A percentile compares a stretch with the other conserved stretches of the same genome.
phyloP scores from a whole-genome alignment of 2,797 vertebrate genomes.

The Lacerta agilis region DNA sequence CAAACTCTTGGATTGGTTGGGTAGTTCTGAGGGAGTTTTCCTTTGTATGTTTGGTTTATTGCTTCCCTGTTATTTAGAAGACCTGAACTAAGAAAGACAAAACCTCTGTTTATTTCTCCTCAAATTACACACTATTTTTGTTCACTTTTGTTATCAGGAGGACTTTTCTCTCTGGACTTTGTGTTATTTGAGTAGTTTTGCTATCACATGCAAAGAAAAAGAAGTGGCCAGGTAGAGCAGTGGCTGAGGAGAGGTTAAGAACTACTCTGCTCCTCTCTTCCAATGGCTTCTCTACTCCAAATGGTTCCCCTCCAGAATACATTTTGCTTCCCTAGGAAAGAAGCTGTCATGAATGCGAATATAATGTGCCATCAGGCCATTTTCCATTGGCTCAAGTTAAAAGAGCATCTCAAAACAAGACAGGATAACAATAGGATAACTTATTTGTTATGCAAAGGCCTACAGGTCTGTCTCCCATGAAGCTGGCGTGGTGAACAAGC shows the following conservation, averaged over 20 bases:
- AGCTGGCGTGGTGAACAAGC: conserved; percentile 15
- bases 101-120: too few species aligned
- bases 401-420: conserved; percentile 20
- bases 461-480: conserved; percentile 1
- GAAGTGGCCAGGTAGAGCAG: not conserved
- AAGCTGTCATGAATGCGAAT: not conserved
- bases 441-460: not conserved
- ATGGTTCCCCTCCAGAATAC: not conserved
- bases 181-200: too few species aligned
- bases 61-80: too few species aligned
- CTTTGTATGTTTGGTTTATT: too few species aligned
- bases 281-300: not conserved
- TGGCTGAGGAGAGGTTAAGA: not conserved
- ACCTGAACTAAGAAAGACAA: too few species aligned
- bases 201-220: too few species aligned
- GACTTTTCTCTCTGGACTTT: too few species aligned
- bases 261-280: not conserved
- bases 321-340: not conserved
- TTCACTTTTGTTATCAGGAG: too few species aligned
- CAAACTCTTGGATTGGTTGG: too few species aligned
- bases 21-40: too few species aligned
- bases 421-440: not conserved
- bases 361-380: not conserved
- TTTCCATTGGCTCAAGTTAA: not conserved
- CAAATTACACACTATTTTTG: too few species aligned